These are phyloP conservation scores for Drosophila lini DNA, from an alignment of 1,140 invertebrate species.

Conservation along the genomic window DNA sequence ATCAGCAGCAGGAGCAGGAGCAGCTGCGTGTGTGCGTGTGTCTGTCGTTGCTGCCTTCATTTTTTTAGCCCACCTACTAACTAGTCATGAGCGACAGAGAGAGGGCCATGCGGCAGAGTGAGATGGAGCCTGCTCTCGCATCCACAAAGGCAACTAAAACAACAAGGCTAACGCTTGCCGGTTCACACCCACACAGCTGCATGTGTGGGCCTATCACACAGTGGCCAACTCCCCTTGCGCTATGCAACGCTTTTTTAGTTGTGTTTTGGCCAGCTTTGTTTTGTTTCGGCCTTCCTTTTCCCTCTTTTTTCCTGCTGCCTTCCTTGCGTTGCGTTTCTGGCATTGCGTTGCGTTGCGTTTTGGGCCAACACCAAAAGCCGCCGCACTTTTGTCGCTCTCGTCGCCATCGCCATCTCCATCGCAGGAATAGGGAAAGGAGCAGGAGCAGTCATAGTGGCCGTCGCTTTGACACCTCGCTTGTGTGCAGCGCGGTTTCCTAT, in stretches of 20 bases:
- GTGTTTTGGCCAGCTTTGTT: conserved; percentile 45
- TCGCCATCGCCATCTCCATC: conserved; percentile 19
- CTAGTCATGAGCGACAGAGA: conserved; percentile 49
- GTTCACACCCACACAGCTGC: conserved; percentile 41
- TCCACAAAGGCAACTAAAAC: conserved; percentile 49
- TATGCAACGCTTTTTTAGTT: conserved; percentile 70
- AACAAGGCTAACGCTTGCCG: conserved; percentile 61
- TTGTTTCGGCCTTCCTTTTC: conserved; percentile 18
- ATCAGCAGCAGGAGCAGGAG: conserved; percentile 47
- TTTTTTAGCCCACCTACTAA: conserved; percentile 73
- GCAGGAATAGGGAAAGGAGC: conserved; percentile 5
- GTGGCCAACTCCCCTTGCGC: conserved; percentile 74
- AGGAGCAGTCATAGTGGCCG: conserved; percentile 22
- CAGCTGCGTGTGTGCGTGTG: conserved; percentile 59
- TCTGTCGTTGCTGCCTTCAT: conserved; percentile 41
- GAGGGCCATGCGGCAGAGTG: not conserved
- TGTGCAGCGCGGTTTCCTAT: conserved; percentile 77
- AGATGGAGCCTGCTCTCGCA: conserved; percentile 8
- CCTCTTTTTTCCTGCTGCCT: not conserved
- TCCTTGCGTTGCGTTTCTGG: conserved; percentile 13
- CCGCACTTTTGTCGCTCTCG: conserved; percentile 69
- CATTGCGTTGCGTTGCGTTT: conserved; percentile 30
- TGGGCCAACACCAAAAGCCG: conserved; percentile 67
- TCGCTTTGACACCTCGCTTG: conserved; percentile 79
- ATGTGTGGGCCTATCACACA: conserved; percentile 65